Percentiles rank a stretch among this genome's conserved stretches.
Evolutionary conservation across 1,140 invertebrate species (phyloP).

Genomic region (Drosophila cardini): DNA sequence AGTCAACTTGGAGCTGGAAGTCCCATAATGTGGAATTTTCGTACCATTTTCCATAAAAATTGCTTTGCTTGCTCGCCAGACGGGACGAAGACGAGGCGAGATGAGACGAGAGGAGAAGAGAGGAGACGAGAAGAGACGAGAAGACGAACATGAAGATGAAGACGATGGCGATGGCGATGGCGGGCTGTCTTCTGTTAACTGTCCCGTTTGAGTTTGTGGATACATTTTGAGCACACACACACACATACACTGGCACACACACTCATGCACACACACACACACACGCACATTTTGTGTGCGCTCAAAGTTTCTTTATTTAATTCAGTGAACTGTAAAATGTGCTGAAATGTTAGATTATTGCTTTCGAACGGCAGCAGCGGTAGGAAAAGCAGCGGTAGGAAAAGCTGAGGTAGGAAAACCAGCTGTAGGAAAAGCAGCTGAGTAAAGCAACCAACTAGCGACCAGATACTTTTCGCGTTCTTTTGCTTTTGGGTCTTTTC

Average conservation of each 20-base stretch:
- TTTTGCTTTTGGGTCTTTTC: constrained; percentile 36
- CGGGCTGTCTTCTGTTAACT: constrained; percentile 55
- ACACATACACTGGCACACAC: constrained; percentile 40
- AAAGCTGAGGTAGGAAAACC: no score
- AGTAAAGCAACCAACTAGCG: constrained; percentile 42
- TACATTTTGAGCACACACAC: constrained; percentile 59
- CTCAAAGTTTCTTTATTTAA: constrained; percentile 83
- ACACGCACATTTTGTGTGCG: constrained; percentile 46
- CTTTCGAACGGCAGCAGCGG: constrained; percentile 53
- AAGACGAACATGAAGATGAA: neutral
- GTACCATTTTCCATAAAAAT: constrained; percentile 81
- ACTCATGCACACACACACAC: constrained; percentile 38
- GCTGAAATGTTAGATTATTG: constrained; percentile 83
- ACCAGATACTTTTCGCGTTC: constrained; percentile 53
- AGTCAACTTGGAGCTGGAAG: constrained; percentile 50
- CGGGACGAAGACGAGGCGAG: constrained; percentile 14
- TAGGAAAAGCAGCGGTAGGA: no score
- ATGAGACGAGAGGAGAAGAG: neutral
- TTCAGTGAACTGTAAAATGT: constrained; percentile 83
- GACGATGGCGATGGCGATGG: constrained; percentile 4
- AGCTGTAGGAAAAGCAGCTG: constrained; percentile 6
- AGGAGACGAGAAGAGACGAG: neutral
- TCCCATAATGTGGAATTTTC: constrained; percentile 82
- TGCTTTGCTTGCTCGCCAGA: constrained; percentile 72
- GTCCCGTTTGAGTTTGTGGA: constrained; percentile 73